phyloP scores from a whole-genome alignment of 2,888 invertebrate species.

The Platycheirus rosarum region DNA sequence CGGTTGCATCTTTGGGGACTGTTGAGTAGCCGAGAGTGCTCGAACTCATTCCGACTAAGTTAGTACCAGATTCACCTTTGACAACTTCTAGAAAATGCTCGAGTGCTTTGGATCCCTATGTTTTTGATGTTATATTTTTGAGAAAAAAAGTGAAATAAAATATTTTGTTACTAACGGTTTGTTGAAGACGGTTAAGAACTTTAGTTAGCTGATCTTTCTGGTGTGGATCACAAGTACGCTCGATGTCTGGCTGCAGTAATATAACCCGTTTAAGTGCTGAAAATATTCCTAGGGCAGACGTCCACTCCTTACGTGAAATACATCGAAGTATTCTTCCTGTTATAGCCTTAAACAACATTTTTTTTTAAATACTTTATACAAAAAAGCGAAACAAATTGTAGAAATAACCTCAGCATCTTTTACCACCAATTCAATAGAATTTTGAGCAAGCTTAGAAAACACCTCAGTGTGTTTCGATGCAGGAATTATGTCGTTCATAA shows the following conservation, averaged over 20 bases:
- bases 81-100: conserved; percentile 97
- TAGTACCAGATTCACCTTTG: conserved; percentile 88
- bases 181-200: conserved; percentile 88
- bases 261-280: conserved; percentile 91
- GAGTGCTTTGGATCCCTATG: conserved; percentile 92
- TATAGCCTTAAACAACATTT: conserved; percentile 78
- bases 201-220: conserved; percentile 88
- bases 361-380: background rate
- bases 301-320: conserved; percentile 90
- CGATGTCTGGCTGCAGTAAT: conserved; percentile 90
- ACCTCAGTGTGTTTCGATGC: conserved; percentile 91
- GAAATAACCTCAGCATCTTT: conserved; percentile 90
- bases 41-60: conserved; percentile 85
- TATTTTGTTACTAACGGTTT: conserved; percentile 86
- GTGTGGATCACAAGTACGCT: conserved; percentile 88
- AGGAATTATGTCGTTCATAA: conserved; percentile 93
- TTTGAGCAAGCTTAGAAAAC: conserved; percentile 91
- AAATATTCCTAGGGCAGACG: conserved; percentile 90
- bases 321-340: conserved; percentile 89
- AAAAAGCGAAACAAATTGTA: no score
- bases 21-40: conserved; percentile 79
- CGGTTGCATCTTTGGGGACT: conserved; percentile 96
- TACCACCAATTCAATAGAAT: conserved; percentile 92
- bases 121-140: background rate
- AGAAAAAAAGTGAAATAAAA: no score